Conservation (phyloP, 2,797 vertebrate species). For the Parauchenoglanis ngamensis region DNA sequence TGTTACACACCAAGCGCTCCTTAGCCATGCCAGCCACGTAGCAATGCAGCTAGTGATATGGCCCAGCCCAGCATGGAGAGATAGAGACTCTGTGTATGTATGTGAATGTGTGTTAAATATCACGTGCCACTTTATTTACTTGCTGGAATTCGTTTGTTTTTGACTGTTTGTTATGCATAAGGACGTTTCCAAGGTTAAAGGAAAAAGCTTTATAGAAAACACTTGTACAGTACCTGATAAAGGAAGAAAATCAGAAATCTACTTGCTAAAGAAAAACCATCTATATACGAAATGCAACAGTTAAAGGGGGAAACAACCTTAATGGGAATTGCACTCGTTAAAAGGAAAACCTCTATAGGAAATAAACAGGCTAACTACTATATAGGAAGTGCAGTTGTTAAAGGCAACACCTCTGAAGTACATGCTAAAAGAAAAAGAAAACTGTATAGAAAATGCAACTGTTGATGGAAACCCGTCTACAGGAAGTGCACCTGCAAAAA, state of each 20-base stretch:
- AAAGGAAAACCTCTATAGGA: neutral
- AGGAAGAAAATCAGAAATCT: neutral
- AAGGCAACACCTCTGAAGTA: neutral
- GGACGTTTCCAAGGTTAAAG: too few species aligned
- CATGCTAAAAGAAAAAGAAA: neutral
- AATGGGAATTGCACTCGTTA: neutral
- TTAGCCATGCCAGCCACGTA: constrained; percentile 41
- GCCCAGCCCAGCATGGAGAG: constrained; percentile 15
- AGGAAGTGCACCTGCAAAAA: neutral
- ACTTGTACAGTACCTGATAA: neutral
- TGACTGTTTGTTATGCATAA: neutral
- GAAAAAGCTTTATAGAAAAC: neutral
- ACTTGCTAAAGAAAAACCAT: neutral
- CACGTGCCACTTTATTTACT: neutral
- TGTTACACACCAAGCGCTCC: neutral
- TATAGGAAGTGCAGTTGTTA: neutral
- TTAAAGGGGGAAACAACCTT: neutral
- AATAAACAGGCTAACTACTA: neutral
- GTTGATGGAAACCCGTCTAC: neutral
- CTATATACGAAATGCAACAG: neutral
- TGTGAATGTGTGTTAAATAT: constrained; percentile 10
- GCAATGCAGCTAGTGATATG: constrained; percentile 38
- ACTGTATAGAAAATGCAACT: neutral
- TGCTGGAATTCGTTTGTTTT: neutral
- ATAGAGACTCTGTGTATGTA: neutral